Conservation (phyloP, 2,113 vertebrate genomes). For the Brachyhypopomus gauderio region DNA sequence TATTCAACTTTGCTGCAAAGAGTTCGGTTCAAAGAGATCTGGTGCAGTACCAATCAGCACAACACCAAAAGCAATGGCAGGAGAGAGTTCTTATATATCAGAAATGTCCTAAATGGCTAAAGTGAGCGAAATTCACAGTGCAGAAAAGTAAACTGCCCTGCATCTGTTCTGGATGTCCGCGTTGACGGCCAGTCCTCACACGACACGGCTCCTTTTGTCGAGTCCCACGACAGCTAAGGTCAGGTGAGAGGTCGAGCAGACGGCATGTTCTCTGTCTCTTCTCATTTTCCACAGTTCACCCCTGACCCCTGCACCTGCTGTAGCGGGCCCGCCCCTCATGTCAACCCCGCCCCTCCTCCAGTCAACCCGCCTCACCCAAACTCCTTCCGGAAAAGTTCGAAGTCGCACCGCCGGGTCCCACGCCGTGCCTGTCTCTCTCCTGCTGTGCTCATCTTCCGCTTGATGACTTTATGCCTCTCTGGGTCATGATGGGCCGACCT, state of each 20-base stretch:
- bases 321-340: neutral
- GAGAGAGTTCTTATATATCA: neutral
- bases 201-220: neutral
- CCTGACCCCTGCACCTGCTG: constrained; percentile 12
- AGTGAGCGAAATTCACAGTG: neutral
- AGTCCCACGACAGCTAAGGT: neutral
- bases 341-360: neutral
- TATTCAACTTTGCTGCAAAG: neutral
- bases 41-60: neutral
- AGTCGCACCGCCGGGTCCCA: too few relatives aligned
- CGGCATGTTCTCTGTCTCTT: constrained; percentile 25
- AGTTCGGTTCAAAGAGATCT: neutral
- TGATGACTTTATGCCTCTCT: constrained; percentile 34
- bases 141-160: neutral
- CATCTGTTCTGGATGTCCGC: neutral
- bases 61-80: neutral
- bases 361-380: too few relatives aligned
- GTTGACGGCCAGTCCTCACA: neutral
- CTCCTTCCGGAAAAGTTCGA: too few relatives aligned
- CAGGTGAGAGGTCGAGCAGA: neutral
- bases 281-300: constrained; percentile 42
- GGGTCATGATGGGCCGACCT: constrained; percentile 46
- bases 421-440: constrained; percentile 41
- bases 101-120: neutral
- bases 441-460: constrained; percentile 13